Percentiles rank a stretch among this genome's conserved stretches.
These are phyloP conservation scores for Vulpes ferrilata DNA, from an alignment of 2,113 vertebrate species.

Conservation along the genomic window DNA sequence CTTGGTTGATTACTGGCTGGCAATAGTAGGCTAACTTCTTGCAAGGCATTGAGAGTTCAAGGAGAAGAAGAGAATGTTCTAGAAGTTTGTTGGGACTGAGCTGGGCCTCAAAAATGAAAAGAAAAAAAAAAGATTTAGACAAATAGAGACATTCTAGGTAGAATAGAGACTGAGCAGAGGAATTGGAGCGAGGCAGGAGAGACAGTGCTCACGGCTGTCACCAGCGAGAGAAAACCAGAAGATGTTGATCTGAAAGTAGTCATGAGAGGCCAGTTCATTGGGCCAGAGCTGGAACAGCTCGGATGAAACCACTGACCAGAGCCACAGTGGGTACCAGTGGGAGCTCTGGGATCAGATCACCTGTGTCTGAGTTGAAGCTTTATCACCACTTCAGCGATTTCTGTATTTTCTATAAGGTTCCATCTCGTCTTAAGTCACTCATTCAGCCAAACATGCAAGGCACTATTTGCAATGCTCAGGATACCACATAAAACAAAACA, in stretches of 20 bases:
- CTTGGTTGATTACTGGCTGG: background rate
- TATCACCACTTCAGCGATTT: too few species aligned
- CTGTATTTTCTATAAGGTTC: background rate
- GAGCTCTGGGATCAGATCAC: background rate
- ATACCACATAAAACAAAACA: background rate
- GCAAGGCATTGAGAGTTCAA: background rate
- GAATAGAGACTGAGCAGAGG: background rate
- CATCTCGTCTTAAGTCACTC: background rate
- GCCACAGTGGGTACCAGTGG: fast-evolving
- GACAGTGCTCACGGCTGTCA: background rate
- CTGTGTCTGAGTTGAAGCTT: background rate
- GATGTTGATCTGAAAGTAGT: background rate
- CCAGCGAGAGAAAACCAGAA: background rate
- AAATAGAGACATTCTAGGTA: background rate
- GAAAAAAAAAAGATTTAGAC: too few species aligned
- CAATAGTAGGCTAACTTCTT: fast-evolving
- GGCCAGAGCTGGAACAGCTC: background rate
- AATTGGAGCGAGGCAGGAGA: background rate
- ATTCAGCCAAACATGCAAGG: background rate
- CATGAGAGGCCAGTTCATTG: background rate
- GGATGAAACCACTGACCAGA: background rate
- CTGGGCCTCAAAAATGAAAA: background rate
- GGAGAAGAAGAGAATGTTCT: background rate
- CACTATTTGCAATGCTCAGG: background rate
- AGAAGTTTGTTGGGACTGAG: background rate